These are phyloP conservation scores for Trachymyrmex septentrionalis DNA, from an alignment of 1,140 invertebrate species.

Conservation along the genomic window DNA sequence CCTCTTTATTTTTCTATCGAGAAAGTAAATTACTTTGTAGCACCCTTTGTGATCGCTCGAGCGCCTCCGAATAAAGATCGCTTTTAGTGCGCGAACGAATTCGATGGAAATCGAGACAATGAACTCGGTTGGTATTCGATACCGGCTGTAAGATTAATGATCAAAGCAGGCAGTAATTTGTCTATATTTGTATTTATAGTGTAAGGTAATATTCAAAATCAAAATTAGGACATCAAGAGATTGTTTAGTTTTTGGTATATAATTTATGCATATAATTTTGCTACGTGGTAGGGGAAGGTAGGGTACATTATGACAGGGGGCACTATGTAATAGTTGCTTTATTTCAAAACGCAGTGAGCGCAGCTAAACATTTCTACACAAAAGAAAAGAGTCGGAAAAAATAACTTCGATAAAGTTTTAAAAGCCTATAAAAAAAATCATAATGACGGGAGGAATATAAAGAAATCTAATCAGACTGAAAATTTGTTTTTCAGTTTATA, in stretches of 20 bases:
- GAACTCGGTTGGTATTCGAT: conserved; percentile 45
- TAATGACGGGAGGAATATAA: too few relatives aligned
- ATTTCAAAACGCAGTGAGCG: too few relatives aligned
- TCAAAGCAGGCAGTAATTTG: neutral
- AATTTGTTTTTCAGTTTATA: too few relatives aligned
- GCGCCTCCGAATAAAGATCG: conserved; percentile 45
- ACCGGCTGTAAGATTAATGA: conserved; percentile 36
- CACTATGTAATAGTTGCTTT: too few relatives aligned
- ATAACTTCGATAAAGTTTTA: too few relatives aligned
- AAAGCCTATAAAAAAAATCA: too few relatives aligned
- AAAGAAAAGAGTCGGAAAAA: too few relatives aligned
- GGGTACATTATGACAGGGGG: too few relatives aligned
- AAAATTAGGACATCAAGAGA: conserved; percentile 1
- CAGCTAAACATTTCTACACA: too few relatives aligned
- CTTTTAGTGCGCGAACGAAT: conserved; percentile 27
- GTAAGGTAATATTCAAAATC: neutral
- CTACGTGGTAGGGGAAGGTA: neutral
- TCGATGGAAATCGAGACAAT: conserved; percentile 60
- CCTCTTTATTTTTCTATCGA: conserved; percentile 53
- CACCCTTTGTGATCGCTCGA: conserved; percentile 50
- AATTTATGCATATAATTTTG: neutral
- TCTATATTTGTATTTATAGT: conserved; percentile 41
- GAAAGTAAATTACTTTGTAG: conserved; percentile 59
- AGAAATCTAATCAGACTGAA: too few relatives aligned
- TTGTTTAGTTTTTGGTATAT: neutral